Evolutionary conservation across 2,113 vertebrate genomes (phyloP).

Genomic region (Panthera uncia): DNA sequence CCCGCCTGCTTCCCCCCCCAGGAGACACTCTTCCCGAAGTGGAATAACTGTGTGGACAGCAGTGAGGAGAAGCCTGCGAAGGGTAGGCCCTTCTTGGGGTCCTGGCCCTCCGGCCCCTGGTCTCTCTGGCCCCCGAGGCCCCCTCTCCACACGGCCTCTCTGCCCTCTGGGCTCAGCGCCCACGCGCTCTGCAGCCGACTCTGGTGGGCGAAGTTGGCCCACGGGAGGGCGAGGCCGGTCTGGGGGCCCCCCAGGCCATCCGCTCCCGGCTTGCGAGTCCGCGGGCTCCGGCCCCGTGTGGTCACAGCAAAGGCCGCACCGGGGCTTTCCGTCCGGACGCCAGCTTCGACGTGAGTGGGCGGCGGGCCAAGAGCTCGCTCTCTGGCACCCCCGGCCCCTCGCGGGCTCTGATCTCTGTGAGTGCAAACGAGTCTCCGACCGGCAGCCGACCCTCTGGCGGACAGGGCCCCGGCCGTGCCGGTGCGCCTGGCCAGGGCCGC

Average conservation of each 20-base stretch:
- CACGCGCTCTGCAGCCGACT: slow-evolving; percentile 23
- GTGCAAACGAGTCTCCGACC: background rate
- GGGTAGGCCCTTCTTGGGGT: slow-evolving; percentile 15
- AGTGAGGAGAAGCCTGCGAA: slow-evolving; percentile 15
- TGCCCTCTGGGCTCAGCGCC: background rate
- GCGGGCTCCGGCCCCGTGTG: slow-evolving; percentile 69
- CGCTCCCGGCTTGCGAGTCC: slow-evolving; percentile 60
- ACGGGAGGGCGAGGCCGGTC: slow-evolving; percentile 8
- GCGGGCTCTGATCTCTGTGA: background rate
- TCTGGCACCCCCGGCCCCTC: background rate
- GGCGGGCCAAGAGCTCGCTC: slow-evolving; percentile 34
- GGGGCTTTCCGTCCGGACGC: slow-evolving; percentile 55
- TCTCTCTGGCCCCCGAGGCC: background rate
- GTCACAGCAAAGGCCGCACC: slow-evolving; percentile 25
- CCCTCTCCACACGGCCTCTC: background rate
- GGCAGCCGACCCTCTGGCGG: background rate
- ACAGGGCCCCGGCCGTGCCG: background rate
- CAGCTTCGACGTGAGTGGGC: background rate
- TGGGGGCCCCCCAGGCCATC: slow-evolving; percentile 68
- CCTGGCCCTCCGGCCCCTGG: slow-evolving; percentile 14
- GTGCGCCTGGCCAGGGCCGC: slow-evolving; percentile 50
- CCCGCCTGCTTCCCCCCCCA: background rate
- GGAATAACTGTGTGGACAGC: slow-evolving; percentile 47
- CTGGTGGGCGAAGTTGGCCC: background rate
- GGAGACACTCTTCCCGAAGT: background rate